Evolutionary conservation across 37 sponge, comb jelly and placozoan genomes (phyloP).

Genomic region (Amphimedon queenslandica): DNA sequence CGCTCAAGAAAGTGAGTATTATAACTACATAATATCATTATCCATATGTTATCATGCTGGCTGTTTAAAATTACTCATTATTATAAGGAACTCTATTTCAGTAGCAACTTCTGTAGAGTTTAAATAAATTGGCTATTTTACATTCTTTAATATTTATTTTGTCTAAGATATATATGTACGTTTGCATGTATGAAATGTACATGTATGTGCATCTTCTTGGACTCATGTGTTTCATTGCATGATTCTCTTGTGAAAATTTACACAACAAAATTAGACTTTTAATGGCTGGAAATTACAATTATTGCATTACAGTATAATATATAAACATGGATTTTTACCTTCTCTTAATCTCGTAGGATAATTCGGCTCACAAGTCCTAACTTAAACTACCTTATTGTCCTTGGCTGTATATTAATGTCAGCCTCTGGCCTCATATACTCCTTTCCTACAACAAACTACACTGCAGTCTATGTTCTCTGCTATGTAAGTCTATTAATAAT

Average conservation of each 20-base stretch:
- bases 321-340: neutral
- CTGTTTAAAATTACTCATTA: too few species aligned
- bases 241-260: neutral
- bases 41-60: too few species aligned
- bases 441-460: neutral
- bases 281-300: too few species aligned
- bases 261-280: neutral
- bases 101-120: too few species aligned
- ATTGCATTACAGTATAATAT: neutral
- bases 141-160: too few species aligned
- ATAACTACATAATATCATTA: too few species aligned
- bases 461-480: constrained; percentile 1
- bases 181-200: too few species aligned
- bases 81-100: too few species aligned
- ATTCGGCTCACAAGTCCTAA: constrained; percentile 56
- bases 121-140: too few species aligned
- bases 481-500: constrained; percentile 25
- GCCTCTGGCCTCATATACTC: constrained; percentile 13
- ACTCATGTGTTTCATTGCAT: neutral
- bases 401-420: constrained; percentile 31
- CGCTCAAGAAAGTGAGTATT: constrained; percentile 56
- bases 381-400: constrained; percentile 47
- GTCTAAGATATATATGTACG: too few species aligned
- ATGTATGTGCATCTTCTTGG: neutral
- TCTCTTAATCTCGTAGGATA: constrained; percentile 15